Percentiles rank a stretch among this genome's conserved stretches.
phyloP scores from a whole-genome alignment of 2,797 vertebrate species.

The Halcyon leucocephala region DNA sequence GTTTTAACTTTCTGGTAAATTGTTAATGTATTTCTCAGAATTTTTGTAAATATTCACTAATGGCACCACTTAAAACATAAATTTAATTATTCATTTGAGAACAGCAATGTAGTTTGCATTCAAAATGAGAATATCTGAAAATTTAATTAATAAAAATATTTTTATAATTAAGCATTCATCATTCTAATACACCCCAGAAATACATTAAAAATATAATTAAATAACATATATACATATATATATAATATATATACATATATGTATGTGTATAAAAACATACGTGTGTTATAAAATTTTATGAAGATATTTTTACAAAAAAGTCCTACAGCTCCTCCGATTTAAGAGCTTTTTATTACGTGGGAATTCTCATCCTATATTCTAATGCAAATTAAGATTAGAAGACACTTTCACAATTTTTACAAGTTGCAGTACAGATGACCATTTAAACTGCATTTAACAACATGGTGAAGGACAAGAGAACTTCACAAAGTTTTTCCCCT shows the following conservation, averaged over 20 bases:
- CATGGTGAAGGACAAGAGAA: neutral
- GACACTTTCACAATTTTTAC: neutral
- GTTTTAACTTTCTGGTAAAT: neutral
- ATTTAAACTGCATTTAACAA: neutral
- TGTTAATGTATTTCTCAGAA: neutral
- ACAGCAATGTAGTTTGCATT: slow-evolving; percentile 12
- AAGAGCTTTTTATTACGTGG: neutral
- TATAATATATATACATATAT: neutral
- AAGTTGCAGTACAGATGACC: neutral
- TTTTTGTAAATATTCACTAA: slow-evolving; percentile 33
- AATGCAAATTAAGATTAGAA: neutral
- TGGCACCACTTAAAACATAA: neutral
- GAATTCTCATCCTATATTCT: neutral
- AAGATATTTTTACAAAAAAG: neutral
- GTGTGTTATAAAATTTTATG: neutral
- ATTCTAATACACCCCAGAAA: neutral
- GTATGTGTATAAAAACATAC: neutral
- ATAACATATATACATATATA: neutral
- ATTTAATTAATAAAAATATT: slow-evolving; percentile 34
- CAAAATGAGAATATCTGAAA: slow-evolving; percentile 8
- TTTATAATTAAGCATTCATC: neutral
- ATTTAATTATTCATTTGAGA: slow-evolving; percentile 22
- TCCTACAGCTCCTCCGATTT: neutral
- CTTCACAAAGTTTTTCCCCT: neutral
- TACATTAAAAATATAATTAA: neutral